phyloP scores from a whole-genome alignment of 1,140 invertebrate species.

The Gonioctena quinquepunctata region DNA sequence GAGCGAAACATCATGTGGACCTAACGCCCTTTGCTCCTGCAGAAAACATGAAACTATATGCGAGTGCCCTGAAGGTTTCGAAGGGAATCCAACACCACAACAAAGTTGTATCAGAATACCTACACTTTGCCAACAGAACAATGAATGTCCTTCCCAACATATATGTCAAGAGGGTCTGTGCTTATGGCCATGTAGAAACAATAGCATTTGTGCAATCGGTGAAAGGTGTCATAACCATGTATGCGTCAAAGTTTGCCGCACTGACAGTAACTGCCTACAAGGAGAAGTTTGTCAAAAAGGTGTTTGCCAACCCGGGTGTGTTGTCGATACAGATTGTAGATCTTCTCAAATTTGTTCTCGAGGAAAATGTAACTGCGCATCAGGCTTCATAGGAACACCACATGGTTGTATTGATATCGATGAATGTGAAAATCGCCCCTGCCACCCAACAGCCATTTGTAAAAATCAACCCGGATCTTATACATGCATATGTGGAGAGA shows the following conservation, averaged over 20 bases:
- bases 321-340: constrained; percentile 78
- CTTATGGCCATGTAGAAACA: constrained; percentile 73
- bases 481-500: constrained; percentile 75
- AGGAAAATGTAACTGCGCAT: constrained; percentile 76
- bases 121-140: constrained; percentile 64
- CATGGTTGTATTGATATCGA: constrained; percentile 77
- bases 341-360: constrained; percentile 78
- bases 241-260: constrained; percentile 84
- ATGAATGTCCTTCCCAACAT: constrained; percentile 73
- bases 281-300: constrained; percentile 86
- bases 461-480: constrained; percentile 80
- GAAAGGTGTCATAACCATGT: constrained; percentile 79
- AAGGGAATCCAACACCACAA: constrained; percentile 84
- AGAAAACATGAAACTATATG: constrained; percentile 73
- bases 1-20: constrained; percentile 75
- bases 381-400: constrained; percentile 70
- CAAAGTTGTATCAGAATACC: constrained; percentile 84
- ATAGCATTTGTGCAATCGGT: constrained; percentile 75
- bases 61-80: constrained; percentile 79
- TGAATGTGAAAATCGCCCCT: constrained; percentile 79
- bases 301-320: constrained; percentile 80
- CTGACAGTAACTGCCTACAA: constrained; percentile 84
- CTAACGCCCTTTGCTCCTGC: constrained; percentile 80
- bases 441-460: constrained; percentile 78
- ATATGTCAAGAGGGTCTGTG: constrained; percentile 76